Base-by-base conservation (phyloP, 2,888 invertebrate species). In the Dasysyrphus albostriatus region DNA sequence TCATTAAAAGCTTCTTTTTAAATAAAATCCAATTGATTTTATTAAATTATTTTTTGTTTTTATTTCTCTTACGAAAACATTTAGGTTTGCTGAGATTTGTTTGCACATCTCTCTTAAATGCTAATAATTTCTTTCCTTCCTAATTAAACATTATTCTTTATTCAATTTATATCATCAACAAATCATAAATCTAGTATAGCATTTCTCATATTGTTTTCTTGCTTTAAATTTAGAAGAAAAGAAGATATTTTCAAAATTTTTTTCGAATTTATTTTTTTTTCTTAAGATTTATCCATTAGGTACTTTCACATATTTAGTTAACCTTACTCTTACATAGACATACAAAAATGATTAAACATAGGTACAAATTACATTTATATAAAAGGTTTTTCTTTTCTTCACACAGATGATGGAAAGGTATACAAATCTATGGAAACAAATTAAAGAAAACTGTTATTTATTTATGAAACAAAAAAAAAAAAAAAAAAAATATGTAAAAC, bases 11-110 rank as follows among this genome's bases (percentile, higher is more conserved):
- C 44, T 44, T 6, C 6, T n/a, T 24, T 0, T 51, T 3, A 14
- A 14, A 3, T 7, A 37, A 58, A 19, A 6, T 54, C 61, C 63
- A n/a, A 5, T 16, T 47, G 47, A 67, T 47, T 37, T 59, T 59
- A 19, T 72, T 42, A 61, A 39, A 10, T 14, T 24, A 37, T 19
- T 37, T n/a, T 59, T 63, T 67, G 1, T 59, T 54, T 59, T 81
- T 61, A 63, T 63, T 49, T 74, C 19, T 49, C 19, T 51, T n/a
- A 61, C 56, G 59, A 75, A 61, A 69, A 74, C 63, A 73, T 58
- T 44, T 56, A 70, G 32, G 67, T 82, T 85, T 85, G 77, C 63
- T 82, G 77, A 85, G 85, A 81, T 82, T 81, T 70, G 4, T n/a
- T 65, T 65, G 34, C 19, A 65, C 10, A 42, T 75, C 54, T 70